A percentile compares a stretch with the other conserved stretches of the same genome.
phyloP scores from a whole-genome alignment of 1,140 invertebrate genomes.

The Diorhabda elongata region DNA sequence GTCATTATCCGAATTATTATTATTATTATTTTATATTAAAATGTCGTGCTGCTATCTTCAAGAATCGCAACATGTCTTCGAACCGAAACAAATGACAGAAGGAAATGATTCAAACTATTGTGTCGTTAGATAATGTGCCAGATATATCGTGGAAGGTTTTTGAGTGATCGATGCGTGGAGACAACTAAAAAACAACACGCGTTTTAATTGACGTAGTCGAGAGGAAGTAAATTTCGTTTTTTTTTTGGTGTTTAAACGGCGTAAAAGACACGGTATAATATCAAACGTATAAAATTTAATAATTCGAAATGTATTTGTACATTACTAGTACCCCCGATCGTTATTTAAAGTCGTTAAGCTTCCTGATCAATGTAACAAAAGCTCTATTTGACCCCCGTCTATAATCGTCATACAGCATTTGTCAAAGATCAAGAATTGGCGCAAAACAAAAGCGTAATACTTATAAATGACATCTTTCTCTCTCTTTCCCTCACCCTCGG shows the following conservation, averaged over 20 bases:
- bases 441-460: neutral
- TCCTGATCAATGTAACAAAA: no score
- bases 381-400: neutral
- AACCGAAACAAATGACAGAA: constrained; percentile 30
- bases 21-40: constrained; percentile 33
- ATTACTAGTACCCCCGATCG: no score
- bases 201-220: neutral
- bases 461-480: neutral
- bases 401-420: neutral
- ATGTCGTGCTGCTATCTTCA: constrained; percentile 26
- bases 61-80: constrained; percentile 27
- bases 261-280: no score
- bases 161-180: constrained; percentile 19
- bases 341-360: no score
- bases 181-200: neutral
- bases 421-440: neutral
- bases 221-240: neutral
- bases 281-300: no score
- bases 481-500: neutral
- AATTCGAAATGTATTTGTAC: no score
- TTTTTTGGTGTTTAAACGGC: neutral
- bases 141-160: constrained; percentile 10
- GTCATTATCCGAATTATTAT: constrained; percentile 19
- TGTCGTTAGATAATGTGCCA: constrained; percentile 25
- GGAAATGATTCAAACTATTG: constrained; percentile 18